A percentile compares a stretch with the other conserved stretches of the same genome.
Conservation (phyloP, 2,113 vertebrate genomes). For the Noturus placidus region DNA sequence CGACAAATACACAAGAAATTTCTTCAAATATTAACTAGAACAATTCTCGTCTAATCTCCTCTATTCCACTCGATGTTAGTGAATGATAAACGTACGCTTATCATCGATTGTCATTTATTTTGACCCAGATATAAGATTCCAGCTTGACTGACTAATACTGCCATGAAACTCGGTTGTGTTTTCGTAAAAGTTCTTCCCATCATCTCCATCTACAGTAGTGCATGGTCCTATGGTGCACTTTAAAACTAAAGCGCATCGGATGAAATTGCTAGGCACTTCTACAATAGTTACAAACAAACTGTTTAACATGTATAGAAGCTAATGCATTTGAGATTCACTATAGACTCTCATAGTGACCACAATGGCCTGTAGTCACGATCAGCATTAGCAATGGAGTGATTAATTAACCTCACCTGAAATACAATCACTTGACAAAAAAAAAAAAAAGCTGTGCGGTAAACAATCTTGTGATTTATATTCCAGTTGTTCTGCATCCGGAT, state of each 20-base stretch:
- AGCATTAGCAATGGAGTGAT: not conserved
- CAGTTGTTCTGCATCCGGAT: not conserved
- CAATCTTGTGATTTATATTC: not conserved
- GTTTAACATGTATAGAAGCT: not conserved
- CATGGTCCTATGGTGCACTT: not conserved
- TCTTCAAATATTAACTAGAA: not conserved
- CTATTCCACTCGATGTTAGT: not conserved
- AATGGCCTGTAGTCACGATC: not conserved
- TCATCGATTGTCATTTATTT: not conserved
- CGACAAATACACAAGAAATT: not conserved
- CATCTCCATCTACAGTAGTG: not conserved
- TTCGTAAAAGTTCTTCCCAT: not conserved
- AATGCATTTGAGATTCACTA: not conserved
- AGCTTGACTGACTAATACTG: conserved; percentile 1
- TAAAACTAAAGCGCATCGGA: conserved; percentile 1
- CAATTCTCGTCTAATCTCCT: not conserved
- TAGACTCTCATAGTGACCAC: not conserved
- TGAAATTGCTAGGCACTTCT: conserved; percentile 32
- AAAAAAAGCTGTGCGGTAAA: not conserved
- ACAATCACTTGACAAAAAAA: not conserved
- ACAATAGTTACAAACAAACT: not conserved
- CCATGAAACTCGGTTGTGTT: not conserved
- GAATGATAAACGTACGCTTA: not conserved
- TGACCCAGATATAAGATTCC: not conserved
- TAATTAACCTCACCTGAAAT: not conserved